These are phyloP conservation scores for Anoplopoma fimbria DNA, from an alignment of 2,113 vertebrate species.

Conservation along the genomic window DNA sequence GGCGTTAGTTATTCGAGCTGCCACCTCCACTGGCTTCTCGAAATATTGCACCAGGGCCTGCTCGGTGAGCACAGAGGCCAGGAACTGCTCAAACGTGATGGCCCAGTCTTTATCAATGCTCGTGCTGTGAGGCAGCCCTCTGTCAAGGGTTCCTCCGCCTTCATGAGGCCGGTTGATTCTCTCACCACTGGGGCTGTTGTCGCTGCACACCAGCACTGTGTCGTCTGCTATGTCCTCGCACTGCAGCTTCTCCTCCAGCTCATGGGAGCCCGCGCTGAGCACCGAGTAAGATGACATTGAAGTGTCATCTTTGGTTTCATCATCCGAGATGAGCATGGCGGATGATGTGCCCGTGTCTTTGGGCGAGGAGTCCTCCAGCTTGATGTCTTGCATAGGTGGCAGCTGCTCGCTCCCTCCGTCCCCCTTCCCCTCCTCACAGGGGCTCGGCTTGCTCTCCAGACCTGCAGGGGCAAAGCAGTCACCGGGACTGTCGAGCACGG, in stretches of 20 bases:
- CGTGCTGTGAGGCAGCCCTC: slow-evolving; percentile 85
- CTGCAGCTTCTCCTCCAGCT: slow-evolving; percentile 94
- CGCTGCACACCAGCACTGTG: slow-evolving; percentile 91
- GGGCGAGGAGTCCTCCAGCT: slow-evolving; percentile 93
- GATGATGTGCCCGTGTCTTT: slow-evolving; percentile 90
- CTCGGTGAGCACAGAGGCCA: slow-evolving; percentile 96
- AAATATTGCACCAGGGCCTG: slow-evolving; percentile 94
- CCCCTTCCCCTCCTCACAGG: slow-evolving; percentile 33
- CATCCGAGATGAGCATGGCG: slow-evolving; percentile 95
- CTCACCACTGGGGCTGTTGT: slow-evolving; percentile 8
- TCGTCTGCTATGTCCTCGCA: slow-evolving; percentile 97
- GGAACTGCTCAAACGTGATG: slow-evolving; percentile 96
- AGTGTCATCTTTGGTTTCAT: slow-evolving; percentile 96
- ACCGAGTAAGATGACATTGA: slow-evolving; percentile 98
- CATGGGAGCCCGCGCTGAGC: slow-evolving; percentile 94
- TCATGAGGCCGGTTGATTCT: slow-evolving; percentile 11
- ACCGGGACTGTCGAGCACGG: slow-evolving; percentile 14
- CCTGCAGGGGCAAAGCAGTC: slow-evolving; percentile 65
- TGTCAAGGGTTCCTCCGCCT: slow-evolving; percentile 40
- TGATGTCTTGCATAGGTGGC: slow-evolving; percentile 93
- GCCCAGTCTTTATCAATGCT: slow-evolving; percentile 97
- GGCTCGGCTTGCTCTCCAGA: slow-evolving; percentile 54
- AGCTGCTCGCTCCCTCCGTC: slow-evolving; percentile 50
- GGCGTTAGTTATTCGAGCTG: slow-evolving; percentile 91
- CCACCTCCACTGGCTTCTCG: slow-evolving; percentile 93